Evolutionary conservation across 2,113 vertebrate genomes (phyloP).

Genomic region (Nyctereutes procyonoides): DNA sequence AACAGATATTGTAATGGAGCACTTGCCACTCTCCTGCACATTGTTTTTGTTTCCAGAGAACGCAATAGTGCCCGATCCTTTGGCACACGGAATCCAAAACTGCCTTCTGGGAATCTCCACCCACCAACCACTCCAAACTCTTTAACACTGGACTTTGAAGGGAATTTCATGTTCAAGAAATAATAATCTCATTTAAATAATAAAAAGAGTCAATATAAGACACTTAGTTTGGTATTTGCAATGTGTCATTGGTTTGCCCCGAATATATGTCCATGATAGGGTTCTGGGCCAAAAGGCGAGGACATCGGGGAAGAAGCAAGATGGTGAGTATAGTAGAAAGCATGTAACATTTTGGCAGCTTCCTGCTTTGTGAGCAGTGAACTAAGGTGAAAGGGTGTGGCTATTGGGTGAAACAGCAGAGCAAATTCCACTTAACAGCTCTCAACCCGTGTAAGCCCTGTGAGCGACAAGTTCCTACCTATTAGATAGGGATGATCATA

Average conservation of each 20-base stretch:
- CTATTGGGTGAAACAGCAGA: rapidly evolving
- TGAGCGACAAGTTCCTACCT: background rate
- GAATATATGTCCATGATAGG: background rate
- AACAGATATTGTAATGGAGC: background rate
- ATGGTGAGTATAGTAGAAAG: rapidly evolving
- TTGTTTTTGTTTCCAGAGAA: background rate
- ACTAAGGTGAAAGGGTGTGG: rapidly evolving
- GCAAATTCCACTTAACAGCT: background rate
- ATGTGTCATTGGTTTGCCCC: background rate
- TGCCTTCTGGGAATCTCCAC: background rate
- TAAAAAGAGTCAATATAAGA: background rate
- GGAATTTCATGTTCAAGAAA: background rate
- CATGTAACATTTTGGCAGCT: background rate
- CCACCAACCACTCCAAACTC: background rate
- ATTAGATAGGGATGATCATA: background rate
- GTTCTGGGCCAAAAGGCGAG: background rate
- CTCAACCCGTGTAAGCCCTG: background rate
- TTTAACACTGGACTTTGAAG: background rate
- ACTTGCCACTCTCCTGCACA: too few species aligned
- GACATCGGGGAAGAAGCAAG: background rate
- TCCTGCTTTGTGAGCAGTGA: background rate
- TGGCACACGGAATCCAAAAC: background rate
- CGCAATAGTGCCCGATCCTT: background rate
- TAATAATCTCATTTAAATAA: background rate
- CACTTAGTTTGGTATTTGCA: background rate